Conservation (phyloP, 64 coral and sea anemone genomes). For the Hydrozoanthus tunicans region DNA sequence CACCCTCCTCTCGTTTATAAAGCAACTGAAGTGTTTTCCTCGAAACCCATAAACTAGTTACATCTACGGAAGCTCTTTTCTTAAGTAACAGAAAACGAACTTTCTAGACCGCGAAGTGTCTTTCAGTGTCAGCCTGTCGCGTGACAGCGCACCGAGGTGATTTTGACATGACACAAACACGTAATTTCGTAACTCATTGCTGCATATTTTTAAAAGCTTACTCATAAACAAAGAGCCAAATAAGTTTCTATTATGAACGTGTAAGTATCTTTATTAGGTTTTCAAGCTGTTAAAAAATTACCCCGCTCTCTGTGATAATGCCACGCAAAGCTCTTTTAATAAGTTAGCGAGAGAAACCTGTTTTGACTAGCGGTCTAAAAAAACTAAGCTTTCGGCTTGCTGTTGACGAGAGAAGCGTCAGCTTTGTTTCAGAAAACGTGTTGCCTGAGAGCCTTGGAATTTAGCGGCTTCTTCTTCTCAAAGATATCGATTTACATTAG, state of each 20-base stretch:
- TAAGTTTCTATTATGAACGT: background rate
- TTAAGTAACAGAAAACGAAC: background rate
- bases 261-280: conserved; percentile 13
- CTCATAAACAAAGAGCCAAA: background rate
- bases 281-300: background rate
- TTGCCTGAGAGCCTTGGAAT: conserved; percentile 23
- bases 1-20: background rate
- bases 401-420: conserved; percentile 29
- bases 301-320: background rate
- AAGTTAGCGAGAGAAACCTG: conserved; percentile 10
- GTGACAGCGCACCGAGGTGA: background rate
- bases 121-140: background rate
- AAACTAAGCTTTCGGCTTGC: background rate
- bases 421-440: conserved; percentile 47
- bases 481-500: conserved; percentile 54
- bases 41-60: background rate
- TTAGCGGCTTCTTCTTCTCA: conserved; percentile 35
- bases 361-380: conserved; percentile 43
- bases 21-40: background rate
- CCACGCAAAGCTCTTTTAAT: background rate
- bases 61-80: background rate
- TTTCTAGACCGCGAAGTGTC: background rate
- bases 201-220: background rate
- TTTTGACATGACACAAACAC: conserved; percentile 33
- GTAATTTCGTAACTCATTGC: background rate